phyloP scores from a whole-genome alignment of 2,797 vertebrate genomes.

The Limnodromus scolopaceus region DNA sequence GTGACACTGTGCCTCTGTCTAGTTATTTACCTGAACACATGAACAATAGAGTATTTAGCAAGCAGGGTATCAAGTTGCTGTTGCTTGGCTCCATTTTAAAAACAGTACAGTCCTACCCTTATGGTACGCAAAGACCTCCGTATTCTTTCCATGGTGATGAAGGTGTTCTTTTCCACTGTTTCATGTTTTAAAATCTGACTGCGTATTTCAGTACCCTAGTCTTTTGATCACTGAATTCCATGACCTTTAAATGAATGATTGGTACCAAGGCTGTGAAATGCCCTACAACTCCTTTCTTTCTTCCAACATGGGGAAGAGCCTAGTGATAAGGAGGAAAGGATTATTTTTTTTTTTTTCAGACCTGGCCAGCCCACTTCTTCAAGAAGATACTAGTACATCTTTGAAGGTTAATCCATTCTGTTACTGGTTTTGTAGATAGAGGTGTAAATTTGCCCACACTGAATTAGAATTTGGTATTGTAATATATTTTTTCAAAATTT shows the following conservation, averaged over 20 bases:
- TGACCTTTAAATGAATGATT: background rate
- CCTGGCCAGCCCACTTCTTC: background rate
- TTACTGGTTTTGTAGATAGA: background rate
- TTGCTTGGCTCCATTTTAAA: conserved; percentile 9
- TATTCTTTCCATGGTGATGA: background rate
- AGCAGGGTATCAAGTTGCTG: background rate
- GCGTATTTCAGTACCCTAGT: background rate
- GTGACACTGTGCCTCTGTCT: background rate
- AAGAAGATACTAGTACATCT: background rate
- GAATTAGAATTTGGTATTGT: background rate
- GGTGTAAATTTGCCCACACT: background rate
- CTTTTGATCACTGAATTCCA: background rate
- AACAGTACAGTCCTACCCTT: background rate
- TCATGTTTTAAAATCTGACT: background rate
- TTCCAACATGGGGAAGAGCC: background rate
- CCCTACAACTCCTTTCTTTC: background rate
- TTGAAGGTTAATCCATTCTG: background rate
- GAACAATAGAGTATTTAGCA: conserved; percentile 27
- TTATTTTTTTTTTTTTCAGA: background rate
- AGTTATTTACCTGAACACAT: conserved; percentile 11
- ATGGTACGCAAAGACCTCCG: background rate
- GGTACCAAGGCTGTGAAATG: background rate
- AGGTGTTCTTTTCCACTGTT: background rate
- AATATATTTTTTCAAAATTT: background rate
- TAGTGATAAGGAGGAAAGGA: background rate